Base-by-base conservation (phyloP, 2,797 vertebrate genomes). In the Gobio occitaniae region DNA sequence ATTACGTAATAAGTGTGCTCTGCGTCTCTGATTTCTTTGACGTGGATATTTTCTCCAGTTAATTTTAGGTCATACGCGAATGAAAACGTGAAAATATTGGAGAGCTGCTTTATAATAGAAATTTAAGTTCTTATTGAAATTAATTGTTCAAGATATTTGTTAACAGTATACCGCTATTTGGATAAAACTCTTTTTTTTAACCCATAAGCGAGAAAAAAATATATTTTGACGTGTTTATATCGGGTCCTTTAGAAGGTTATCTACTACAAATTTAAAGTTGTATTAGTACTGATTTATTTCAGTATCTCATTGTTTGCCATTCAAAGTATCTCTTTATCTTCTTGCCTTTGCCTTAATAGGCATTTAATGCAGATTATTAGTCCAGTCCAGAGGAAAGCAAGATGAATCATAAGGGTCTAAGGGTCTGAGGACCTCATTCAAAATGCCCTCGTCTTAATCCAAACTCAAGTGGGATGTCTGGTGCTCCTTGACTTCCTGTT, bases 401-500 rank as follows among this genome's bases (percentile, higher is more conserved):
- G 19, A 69, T 10, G 0, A 41, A 52, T 80, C 13, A 41, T 25
- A 25, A 25, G 25, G 25, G 25, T 25, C 25, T 16, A 21, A 69
- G 32, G 19, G 19, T 29, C 25, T 8, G 25, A 79, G 61, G n/a
- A 32, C 25, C 44, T 80, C 29, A 25, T 68, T 80, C 47, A 80
- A 36, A 68, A 61, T 52, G 12, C 12, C 25, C 19, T 69, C 12
- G 0, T 3, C 13, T 54, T 54, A 10, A 68, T 54, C 19, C 13
- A 69, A n/a, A 52, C 59, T 79, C 41, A 50, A 79, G 78, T 66
- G 44, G 25, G 59, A 66, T 50, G 47, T 0, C 19, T 41, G 19
- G 12, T 54, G 78, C 44, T 80, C 61, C 48, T 54, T 80, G 47
- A 38, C 17, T 25, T 56, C 63, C 32, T 78, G n/a, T 52, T 80